Percentiles rank a stretch among this genome's conserved stretches.
These are phyloP conservation scores for Andrena praecox DNA, from an alignment of 2,888 invertebrate species.

Conservation along the genomic window DNA sequence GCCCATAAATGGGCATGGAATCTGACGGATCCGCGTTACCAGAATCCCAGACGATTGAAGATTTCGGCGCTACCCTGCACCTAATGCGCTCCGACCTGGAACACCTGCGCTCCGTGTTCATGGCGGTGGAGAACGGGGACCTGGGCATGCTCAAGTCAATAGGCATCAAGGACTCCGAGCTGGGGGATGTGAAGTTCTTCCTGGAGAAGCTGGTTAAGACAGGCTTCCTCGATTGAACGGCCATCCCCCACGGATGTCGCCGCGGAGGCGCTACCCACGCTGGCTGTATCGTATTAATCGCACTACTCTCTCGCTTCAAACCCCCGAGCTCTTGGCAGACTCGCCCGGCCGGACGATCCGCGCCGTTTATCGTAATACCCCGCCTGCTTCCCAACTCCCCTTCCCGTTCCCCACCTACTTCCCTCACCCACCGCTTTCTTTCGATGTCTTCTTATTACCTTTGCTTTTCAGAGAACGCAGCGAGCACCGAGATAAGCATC, in stretches of 20 bases:
- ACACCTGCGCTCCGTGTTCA: slow-evolving; percentile 96
- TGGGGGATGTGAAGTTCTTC: slow-evolving; percentile 98
- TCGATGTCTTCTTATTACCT: slow-evolving; percentile 21
- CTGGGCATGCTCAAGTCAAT: slow-evolving; percentile 96
- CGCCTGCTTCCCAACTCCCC: not conserved
- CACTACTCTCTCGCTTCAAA: slow-evolving; percentile 38
- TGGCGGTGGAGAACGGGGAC: slow-evolving; percentile 98
- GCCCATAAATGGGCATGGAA: not conserved
- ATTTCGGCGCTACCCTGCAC: slow-evolving; percentile 95
- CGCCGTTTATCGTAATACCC: not conserved
- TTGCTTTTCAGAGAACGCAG: slow-evolving; percentile 10
- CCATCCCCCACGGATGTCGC: not conserved
- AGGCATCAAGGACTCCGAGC: slow-evolving; percentile 97
- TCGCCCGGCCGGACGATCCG: not conserved
- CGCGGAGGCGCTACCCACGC: slow-evolving; percentile 25
- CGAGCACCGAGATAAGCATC: slow-evolving; percentile 54
- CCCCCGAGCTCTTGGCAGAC: slow-evolving; percentile 25
- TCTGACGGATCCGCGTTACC: slow-evolving; percentile 73
- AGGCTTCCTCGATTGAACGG: slow-evolving; percentile 95
- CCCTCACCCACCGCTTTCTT: slow-evolving; percentile 1
- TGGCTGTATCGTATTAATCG: slow-evolving; percentile 58
- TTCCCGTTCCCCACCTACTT: not conserved
- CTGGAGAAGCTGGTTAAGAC: slow-evolving; percentile 97
- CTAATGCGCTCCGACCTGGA: slow-evolving; percentile 95
- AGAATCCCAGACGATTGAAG: slow-evolving; percentile 98